A percentile compares a stretch with the other conserved stretches of the same genome.
Conservation (phyloP, 2,113 vertebrate species). For the Tragelaphus buxtoni region DNA sequence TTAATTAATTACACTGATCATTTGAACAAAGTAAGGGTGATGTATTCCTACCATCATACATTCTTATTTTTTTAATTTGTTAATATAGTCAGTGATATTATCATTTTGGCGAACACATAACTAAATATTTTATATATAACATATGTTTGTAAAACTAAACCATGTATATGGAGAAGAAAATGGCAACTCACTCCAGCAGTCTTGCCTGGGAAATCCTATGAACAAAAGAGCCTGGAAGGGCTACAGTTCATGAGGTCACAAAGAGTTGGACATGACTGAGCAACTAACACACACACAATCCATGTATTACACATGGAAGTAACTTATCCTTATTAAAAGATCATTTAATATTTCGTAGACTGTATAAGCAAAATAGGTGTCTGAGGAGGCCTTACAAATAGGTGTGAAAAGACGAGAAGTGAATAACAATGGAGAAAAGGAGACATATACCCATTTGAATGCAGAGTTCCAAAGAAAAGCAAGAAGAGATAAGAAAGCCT, state of each 20-base stretch:
- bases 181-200: background rate
- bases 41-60: background rate
- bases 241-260: background rate
- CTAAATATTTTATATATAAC: background rate
- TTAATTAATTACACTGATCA: background rate
- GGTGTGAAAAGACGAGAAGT: background rate
- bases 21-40: background rate
- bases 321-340: background rate
- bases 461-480: background rate
- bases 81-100: constrained; percentile 5
- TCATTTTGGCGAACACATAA: background rate
- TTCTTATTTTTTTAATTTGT: background rate
- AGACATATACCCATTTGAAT: background rate
- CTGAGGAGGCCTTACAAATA: background rate
- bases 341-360: background rate
- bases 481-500: background rate
- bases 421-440: background rate
- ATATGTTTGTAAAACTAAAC: background rate
- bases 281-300: background rate
- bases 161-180: background rate
- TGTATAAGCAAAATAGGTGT: background rate
- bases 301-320: background rate
- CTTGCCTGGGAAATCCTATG: background rate
- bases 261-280: background rate
- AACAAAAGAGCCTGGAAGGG: background rate